Conservation (phyloP, 2,113 vertebrate genomes). For the Hyperopisus bebe region DNA sequence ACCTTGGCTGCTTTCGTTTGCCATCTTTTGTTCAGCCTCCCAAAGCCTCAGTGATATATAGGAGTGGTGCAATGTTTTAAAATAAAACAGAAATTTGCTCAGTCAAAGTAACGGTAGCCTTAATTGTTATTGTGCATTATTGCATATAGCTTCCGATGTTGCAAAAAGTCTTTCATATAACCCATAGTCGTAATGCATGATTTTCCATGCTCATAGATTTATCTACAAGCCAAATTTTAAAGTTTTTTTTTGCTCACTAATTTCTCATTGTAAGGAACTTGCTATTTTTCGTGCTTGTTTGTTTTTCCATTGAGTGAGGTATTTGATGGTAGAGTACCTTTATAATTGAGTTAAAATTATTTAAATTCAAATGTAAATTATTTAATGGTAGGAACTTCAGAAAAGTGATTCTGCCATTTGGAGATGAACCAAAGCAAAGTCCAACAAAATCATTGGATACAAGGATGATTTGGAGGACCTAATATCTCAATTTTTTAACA, state of each 20-base stretch:
- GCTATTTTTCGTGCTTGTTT: neutral
- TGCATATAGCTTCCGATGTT: neutral
- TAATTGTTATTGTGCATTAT: neutral
- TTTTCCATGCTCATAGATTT: neutral
- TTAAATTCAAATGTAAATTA: neutral
- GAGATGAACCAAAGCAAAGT: neutral
- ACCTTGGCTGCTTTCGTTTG: neutral
- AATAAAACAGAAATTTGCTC: neutral
- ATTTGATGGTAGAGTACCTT: neutral
- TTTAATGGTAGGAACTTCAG: neutral
- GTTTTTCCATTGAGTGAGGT: neutral
- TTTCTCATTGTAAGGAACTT: neutral
- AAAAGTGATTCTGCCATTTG: neutral
- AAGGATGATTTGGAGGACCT: neutral
- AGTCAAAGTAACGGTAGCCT: neutral
- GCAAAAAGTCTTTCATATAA: neutral
- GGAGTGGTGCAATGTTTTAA: neutral
- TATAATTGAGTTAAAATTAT: neutral
- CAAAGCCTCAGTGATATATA: neutral
- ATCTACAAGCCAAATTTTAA: neutral
- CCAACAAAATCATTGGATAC: neutral
- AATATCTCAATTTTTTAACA: too few species aligned
- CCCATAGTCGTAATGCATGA: neutral
- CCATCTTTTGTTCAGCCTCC: neutral
- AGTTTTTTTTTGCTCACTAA: neutral